Percentiles rank a stretch among this genome's conserved stretches.
Conservation (phyloP, 2,888 invertebrate species). For the Cyclophora albipunctata region DNA sequence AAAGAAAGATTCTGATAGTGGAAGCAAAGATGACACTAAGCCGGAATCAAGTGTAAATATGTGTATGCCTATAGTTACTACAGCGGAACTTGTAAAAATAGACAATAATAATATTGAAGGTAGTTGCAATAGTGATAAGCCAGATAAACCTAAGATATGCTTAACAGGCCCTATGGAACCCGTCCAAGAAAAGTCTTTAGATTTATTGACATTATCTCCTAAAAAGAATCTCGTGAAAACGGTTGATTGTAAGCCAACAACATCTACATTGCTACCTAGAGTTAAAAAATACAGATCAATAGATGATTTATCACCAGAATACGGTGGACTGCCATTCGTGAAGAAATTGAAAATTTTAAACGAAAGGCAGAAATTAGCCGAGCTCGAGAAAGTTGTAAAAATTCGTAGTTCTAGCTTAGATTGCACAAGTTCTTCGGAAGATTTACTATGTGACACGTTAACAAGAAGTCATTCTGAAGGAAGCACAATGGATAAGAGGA, state of each 20-base stretch:
- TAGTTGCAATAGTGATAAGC: slow-evolving; percentile 46
- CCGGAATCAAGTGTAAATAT: slow-evolving; percentile 45
- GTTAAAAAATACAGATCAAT: slow-evolving; percentile 86
- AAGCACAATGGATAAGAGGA: slow-evolving; percentile 81
- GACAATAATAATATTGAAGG: slow-evolving; percentile 64
- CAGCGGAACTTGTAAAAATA: slow-evolving; percentile 66
- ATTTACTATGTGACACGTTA: slow-evolving; percentile 73
- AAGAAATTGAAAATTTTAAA: slow-evolving; percentile 92
- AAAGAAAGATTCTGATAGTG: slow-evolving; percentile 38
- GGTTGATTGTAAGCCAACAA: slow-evolving; percentile 34
- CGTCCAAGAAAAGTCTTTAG: slow-evolving; percentile 64
- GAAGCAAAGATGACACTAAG: slow-evolving; percentile 34
- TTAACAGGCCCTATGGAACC: slow-evolving; percentile 62
- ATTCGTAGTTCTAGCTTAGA: slow-evolving; percentile 88
- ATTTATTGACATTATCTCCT: slow-evolving; percentile 60
- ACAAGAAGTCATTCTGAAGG: slow-evolving; percentile 89
- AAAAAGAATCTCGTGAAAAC: slow-evolving; percentile 43
- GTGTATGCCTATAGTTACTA: slow-evolving; percentile 54
- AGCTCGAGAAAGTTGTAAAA: slow-evolving; percentile 84
- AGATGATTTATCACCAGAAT: slow-evolving; percentile 90
- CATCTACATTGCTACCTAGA: slow-evolving; percentile 52
- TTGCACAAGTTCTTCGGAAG: slow-evolving; percentile 77
- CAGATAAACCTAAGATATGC: slow-evolving; percentile 58
- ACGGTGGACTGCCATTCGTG: slow-evolving; percentile 89
- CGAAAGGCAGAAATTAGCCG: slow-evolving; percentile 89